Evolutionary conservation across 1,140 invertebrate species (phyloP).

Genomic region (Helicoverpa zea): DNA sequence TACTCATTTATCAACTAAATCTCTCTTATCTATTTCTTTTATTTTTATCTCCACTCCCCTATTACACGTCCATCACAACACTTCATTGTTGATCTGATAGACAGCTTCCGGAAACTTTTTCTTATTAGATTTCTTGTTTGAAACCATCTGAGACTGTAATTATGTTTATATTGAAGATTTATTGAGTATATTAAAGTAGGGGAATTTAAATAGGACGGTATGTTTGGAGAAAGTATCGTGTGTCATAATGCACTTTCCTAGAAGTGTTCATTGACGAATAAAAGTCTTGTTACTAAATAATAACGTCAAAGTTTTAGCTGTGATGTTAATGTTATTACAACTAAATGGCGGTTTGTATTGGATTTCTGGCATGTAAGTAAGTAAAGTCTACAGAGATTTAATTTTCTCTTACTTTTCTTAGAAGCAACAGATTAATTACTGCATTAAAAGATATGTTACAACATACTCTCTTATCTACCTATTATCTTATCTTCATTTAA

Average conservation of each 20-base stretch:
- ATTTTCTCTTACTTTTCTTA: too few species aligned
- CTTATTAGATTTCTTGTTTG: constrained; percentile 20
- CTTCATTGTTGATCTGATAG: constrained; percentile 31
- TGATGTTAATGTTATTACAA: too few species aligned
- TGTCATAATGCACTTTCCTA: neutral
- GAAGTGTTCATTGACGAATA: too few species aligned
- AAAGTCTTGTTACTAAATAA: too few species aligned
- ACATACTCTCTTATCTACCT: too few species aligned
- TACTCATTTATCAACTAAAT: constrained; percentile 23
- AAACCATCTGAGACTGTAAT: constrained; percentile 23
- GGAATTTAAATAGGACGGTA: constrained; percentile 7
- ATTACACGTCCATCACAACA: constrained; percentile 9
- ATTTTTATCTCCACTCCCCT: constrained; percentile 22
- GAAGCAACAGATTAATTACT: too few species aligned
- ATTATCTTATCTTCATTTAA: too few species aligned
- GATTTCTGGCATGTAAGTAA: too few species aligned
- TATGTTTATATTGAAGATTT: constrained; percentile 1
- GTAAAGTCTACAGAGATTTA: too few species aligned
- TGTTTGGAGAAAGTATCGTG: neutral
- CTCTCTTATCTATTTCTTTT: constrained; percentile 11
- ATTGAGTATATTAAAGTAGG: constrained; percentile 8
- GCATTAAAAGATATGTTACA: too few species aligned
- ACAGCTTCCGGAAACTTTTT: constrained; percentile 23
- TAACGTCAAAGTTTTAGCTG: too few species aligned
- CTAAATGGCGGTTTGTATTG: too few species aligned